Base-by-base conservation (phyloP, 2,113 vertebrate genomes). In the Ginglymostoma cirratum region DNA sequence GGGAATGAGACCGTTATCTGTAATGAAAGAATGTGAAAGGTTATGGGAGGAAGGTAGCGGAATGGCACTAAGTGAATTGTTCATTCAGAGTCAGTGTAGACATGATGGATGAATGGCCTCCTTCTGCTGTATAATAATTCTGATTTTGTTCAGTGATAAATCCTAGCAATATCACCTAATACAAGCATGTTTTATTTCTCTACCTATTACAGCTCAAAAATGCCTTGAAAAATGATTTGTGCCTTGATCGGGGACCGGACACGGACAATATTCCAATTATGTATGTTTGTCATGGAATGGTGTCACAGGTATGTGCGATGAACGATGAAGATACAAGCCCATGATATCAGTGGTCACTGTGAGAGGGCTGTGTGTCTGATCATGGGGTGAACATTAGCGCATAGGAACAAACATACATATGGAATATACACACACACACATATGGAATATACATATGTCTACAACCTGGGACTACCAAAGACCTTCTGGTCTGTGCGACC, bases 211-310 rank as follows among this genome's bases (percentile, higher is more conserved):
- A 99, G 99, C 97, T 99, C 96, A 99, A 99, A 97, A 99, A 99
- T 97, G 98, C 98, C 95, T 97, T 99, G 97, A 99, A 99, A 98
- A 98, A 96, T 24, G 99, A 99, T 96, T 97, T 99, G 97, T 99
- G 99, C 98, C 98, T 99, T 96, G 99, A 99, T 97, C 99, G 99
- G 97, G 99, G 99, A 8, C 99, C 99, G 30, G 98, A 99, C 96
- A 99, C 98, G 1, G 99, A 99, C 98, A 99, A 99, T 61, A 97
- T 99, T 86, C 99, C 99, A 95, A 99, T 99, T 96, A 97, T 99
- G 97, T 99, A 99, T 96, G 98, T 99, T 97, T 99, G 99, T 97
- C 99, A 99, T 0, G 99, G 99, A 96, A 98, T 99, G 98, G 98
- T 98, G 8, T 98, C 99, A 24, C 99, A 99, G 99, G 99, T 99